A percentile compares a stretch with the other conserved stretches of the same genome.
These are phyloP conservation scores for Gymnocephalus cernua DNA, from an alignment of 2,113 vertebrate species.

Conservation along the genomic window DNA sequence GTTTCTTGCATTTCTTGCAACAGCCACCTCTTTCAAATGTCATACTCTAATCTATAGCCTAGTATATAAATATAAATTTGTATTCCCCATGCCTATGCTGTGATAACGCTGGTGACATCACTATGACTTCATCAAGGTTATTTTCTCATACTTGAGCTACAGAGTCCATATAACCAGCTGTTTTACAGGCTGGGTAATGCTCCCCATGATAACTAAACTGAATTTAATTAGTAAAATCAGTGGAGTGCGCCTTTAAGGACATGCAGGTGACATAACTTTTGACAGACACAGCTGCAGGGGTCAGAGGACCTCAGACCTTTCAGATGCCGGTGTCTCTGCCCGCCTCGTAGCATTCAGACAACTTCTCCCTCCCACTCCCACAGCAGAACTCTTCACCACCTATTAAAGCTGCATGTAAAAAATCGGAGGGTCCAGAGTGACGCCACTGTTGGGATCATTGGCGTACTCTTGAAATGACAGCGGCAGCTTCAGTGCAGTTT, in stretches of 20 bases:
- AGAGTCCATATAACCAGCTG: neutral
- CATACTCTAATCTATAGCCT: neutral
- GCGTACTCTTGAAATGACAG: slow-evolving; percentile 62
- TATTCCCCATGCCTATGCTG: neutral
- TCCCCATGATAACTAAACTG: neutral
- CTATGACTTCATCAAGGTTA: neutral
- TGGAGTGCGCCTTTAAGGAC: neutral
- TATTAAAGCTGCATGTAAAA: slow-evolving; percentile 85
- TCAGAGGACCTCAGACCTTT: slow-evolving; percentile 4
- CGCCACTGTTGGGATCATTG: slow-evolving; percentile 61
- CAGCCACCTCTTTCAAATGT: neutral
- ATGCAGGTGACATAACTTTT: neutral
- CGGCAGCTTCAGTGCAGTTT: neutral
- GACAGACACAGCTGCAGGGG: neutral
- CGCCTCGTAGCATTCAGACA: neutral
- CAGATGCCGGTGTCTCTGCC: neutral
- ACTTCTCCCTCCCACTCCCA: too few species aligned
- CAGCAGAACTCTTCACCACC: neutral
- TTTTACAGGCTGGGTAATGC: neutral
- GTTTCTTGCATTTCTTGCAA: neutral
- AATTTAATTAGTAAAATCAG: neutral
- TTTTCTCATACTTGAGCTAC: neutral
- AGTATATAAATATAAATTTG: too few species aligned
- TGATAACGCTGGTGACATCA: neutral
- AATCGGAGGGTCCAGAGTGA: slow-evolving; percentile 77